These are phyloP conservation scores for Amphiprion percula DNA, from an alignment of 2,113 vertebrate species.

Conservation along the genomic window DNA sequence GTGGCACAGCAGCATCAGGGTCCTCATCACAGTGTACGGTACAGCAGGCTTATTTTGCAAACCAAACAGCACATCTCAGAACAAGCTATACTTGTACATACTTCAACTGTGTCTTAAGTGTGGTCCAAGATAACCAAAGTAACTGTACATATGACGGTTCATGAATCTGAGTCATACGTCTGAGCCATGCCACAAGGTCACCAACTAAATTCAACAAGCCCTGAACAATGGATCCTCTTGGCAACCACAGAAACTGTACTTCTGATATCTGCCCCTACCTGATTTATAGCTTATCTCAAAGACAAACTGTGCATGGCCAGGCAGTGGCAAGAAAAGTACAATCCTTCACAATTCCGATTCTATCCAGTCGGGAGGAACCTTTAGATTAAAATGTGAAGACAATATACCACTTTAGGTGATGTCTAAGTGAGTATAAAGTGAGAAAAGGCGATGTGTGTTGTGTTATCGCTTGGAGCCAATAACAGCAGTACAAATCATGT, in stretches of 20 bases:
- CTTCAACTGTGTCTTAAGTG: neutral
- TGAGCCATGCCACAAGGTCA: constrained; percentile 30
- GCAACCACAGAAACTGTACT: neutral
- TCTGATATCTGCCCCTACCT: too few species aligned
- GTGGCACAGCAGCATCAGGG: neutral
- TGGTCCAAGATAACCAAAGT: neutral
- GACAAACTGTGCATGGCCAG: neutral
- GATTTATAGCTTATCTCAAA: constrained; percentile 10
- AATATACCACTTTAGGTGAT: neutral
- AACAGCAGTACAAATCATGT: constrained; percentile 18
- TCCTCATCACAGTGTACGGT: neutral
- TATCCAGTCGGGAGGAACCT: constrained; percentile 3
- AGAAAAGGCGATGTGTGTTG: neutral
- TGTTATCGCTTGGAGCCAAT: constrained; percentile 2
- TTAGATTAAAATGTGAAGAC: neutral
- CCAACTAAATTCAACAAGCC: constrained; percentile 5
- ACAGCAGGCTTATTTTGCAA: neutral
- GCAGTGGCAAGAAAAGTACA: neutral
- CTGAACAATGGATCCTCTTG: constrained; percentile 14
- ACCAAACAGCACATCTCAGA: neutral
- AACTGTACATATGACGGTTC: neutral
- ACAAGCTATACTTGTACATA: neutral
- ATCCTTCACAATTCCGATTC: neutral
- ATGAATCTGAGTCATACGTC: constrained; percentile 1
- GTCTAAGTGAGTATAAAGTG: neutral